Base-by-base conservation (phyloP, 2,888 invertebrate species). In the Hylaea fasciaria region DNA sequence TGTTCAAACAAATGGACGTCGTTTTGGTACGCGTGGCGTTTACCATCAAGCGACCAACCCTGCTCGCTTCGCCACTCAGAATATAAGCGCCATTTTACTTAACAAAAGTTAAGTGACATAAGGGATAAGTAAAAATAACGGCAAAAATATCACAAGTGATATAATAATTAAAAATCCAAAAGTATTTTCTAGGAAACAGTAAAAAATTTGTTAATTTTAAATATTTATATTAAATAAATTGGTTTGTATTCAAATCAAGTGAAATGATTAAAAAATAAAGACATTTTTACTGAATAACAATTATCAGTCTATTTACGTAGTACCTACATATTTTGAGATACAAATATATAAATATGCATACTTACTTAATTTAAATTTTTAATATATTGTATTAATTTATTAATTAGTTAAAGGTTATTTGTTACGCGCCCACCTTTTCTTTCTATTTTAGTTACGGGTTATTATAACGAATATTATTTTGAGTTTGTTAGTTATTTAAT, bases 381-480 rank as follows among this genome's bases (percentile, higher is more conserved):
- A 51, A 12, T 17, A 0, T 32, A 5, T 37, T 46, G 22, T 55
- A 54, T 28, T 60, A 60, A 51, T 51, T 60, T 55, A 55, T 60
- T 60, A 14, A 47, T 41, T 55, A 53, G 37, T 53, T 44, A 37
- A 39, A 37, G 32, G 5, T 32, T 46, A 16, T 55, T 41, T 46
- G 41, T 47, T 49, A 46, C 40, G 44, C 45, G 40, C 62, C 57
- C 57, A 58, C 58, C 56, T 53, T 41, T 57, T 40, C 45, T 16
- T 58, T 57, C 40, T 56, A 3, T 49, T 39, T 58, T 50, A 46
- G 52, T 62, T 62, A 65, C 64, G 61, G 61, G 64, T 65, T 28
- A 44, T 17, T 13, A 35, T 54, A 47, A 55, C 37, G 54, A 41
- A 55, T 60, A 41, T 60, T 29, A 59, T 45, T 46, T 53, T 40